Evolutionary conservation across 1,140 invertebrate species (phyloP), one percentile per base, ranked within the genome.

Genomic region (Hydropsyche tenuis): DNA sequence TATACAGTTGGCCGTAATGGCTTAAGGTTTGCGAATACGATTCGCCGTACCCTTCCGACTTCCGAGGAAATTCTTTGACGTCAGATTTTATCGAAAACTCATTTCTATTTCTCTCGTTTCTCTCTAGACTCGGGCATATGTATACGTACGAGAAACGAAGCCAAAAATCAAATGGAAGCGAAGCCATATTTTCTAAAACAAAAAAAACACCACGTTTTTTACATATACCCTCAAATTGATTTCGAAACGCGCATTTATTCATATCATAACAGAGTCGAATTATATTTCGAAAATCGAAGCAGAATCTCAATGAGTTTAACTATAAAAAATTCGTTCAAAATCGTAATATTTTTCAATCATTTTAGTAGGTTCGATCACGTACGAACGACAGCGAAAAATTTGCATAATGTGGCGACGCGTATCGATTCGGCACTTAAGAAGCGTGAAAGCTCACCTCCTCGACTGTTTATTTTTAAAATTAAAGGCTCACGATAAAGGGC

Each of bases 61-160:
- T 68, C 27, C 27, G 14, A 12, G 37, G 20, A 46, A 46, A 70
- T 69, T 70, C 68, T 70, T 70, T 70, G 48, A 70, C 68, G 68
- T 70, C 68, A 70, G 48, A 70, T 70, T 70, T 70, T 70, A 70
- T 70, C 68, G 68, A 70, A 70, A 56, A 70, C 68, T 70, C 51
- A 70, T 70, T 70, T 70, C 51, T 70, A 70, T 20, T 70, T 70
- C 25, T 20, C 46, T 69, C 23, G 22, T 12, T 9, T 37, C 18
- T 23, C 56, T 18, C 16, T 62, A 23, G 23, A 62, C 56, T 20
- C 43, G 37, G 20, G 9, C 14, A 14, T 37, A 9, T 37, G 30
- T 37, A 37, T 51, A 14, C 14, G 3, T 51, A 14, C 14, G 4
- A 3, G 14, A 16, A n/a, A 20, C 18, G 46, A n/a, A 16, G 46